Evolutionary conservation across 2,888 invertebrate genomes (phyloP).

Genomic region (Aphrophora alni): DNA sequence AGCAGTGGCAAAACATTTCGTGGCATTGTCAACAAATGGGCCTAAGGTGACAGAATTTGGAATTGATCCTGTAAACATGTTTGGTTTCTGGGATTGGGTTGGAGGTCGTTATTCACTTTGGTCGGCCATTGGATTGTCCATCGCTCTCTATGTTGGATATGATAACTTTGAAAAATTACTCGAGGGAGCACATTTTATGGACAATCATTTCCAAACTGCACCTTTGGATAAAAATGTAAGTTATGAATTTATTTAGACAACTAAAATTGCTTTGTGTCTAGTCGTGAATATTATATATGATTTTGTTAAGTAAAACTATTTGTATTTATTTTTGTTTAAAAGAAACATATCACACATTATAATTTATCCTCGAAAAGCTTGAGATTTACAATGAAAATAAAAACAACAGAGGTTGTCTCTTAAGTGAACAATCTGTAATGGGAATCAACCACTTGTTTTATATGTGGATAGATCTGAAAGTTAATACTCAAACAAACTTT

Average conservation of each 20-base stretch:
- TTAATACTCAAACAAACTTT: no score
- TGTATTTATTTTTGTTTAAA: no score
- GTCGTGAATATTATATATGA: no score
- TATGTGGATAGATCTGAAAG: no score
- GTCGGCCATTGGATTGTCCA: slow-evolving; percentile 99
- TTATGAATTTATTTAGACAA: slow-evolving; percentile 33
- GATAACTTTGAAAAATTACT: slow-evolving; percentile 93
- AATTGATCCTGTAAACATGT: slow-evolving; percentile 97
- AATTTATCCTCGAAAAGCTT: no score
- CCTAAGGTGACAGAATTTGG: slow-evolving; percentile 97
- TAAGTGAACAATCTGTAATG: no score
- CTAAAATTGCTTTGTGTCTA: no score
- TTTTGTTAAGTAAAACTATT: no score
- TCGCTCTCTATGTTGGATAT: slow-evolving; percentile 90
- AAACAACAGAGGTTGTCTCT: no score
- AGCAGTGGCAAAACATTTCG: slow-evolving; percentile 96
- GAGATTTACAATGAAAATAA: no score
- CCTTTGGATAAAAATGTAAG: slow-evolving; percentile 91
- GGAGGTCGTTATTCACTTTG: slow-evolving; percentile 97
- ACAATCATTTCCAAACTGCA: slow-evolving; percentile 87
- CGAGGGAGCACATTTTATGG: slow-evolving; percentile 92
- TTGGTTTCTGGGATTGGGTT: slow-evolving; percentile 99
- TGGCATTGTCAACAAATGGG: slow-evolving; percentile 95
- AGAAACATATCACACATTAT: no score
- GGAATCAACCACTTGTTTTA: no score